Evolutionary conservation across 2,113 vertebrate genomes (phyloP).

Genomic region (Antennarius striatus): DNA sequence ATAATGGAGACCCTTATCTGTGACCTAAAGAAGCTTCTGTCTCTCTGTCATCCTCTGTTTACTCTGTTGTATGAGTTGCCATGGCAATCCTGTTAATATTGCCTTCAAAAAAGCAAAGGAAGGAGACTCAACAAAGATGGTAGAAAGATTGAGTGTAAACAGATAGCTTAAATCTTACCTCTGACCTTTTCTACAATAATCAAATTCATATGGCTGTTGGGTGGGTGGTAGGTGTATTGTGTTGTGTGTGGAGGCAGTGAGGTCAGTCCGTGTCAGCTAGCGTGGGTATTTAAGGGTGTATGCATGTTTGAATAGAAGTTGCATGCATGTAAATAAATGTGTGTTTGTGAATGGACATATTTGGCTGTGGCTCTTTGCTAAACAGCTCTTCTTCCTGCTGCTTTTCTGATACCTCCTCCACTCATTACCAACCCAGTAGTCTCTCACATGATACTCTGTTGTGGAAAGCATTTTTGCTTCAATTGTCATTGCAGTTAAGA

Average conservation of each 20-base stretch:
- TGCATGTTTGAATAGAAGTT: no score
- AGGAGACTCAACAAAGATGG: neutral
- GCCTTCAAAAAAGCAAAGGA: constrained; percentile 23
- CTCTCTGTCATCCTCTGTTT: constrained; percentile 10
- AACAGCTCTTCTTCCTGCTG: no score
- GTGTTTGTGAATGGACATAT: no score
- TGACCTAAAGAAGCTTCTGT: constrained; percentile 40
- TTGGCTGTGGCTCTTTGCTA: no score
- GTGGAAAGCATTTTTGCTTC: constrained; percentile 20
- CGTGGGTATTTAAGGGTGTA: no score
- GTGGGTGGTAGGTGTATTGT: neutral
- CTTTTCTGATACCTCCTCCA: neutral
- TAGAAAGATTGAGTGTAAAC: no score
- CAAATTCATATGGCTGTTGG: neutral
- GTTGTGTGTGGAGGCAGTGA: neutral
- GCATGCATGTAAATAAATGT: no score
- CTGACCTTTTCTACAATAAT: neutral
- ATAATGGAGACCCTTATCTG: constrained; percentile 46
- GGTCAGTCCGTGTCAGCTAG: neutral
- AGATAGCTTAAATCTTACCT: constrained; percentile 3
- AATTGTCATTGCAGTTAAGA: neutral
- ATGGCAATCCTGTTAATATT: constrained; percentile 62
- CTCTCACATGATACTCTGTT: constrained; percentile 17
- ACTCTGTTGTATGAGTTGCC: constrained; percentile 56
- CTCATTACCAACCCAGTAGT: neutral